phyloP scores from a whole-genome alignment of 2,797 vertebrate genomes.

The Poeciliopsis paucimaculata region DNA sequence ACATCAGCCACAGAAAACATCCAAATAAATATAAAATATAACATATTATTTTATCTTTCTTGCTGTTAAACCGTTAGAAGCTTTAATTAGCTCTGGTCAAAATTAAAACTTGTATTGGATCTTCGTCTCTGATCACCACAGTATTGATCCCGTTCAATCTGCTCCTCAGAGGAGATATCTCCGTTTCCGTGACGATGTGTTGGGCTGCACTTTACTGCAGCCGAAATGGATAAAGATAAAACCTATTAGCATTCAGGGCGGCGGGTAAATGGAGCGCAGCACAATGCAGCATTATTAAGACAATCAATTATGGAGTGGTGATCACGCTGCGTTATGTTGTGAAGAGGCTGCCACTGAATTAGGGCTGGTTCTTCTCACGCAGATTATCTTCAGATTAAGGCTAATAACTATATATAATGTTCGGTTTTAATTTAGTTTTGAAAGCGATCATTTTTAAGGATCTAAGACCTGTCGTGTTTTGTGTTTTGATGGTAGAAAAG shows the following conservation, averaged over 20 bases:
- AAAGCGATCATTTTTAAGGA: background rate
- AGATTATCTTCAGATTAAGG: background rate
- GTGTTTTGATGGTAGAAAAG: no score
- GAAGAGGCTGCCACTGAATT: constrained; percentile 15
- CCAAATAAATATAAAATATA: no score
- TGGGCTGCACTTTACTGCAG: constrained; percentile 42
- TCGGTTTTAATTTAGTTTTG: background rate
- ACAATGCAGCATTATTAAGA: constrained; percentile 68
- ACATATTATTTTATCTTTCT: no score
- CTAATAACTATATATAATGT: background rate
- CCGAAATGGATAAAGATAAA: constrained; percentile 41
- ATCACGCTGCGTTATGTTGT: constrained; percentile 35
- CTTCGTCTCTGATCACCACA: constrained; percentile 28
- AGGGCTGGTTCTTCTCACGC: background rate
- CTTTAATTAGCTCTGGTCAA: no score
- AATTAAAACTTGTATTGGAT: no score
- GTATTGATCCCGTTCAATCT: constrained; percentile 57
- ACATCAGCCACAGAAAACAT: no score
- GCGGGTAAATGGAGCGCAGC: constrained; percentile 42
- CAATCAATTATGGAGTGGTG: constrained; percentile 57
- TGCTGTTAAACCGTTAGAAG: no score
- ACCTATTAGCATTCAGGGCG: constrained; percentile 68
- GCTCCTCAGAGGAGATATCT: constrained; percentile 34
- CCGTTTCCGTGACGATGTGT: constrained; percentile 25
- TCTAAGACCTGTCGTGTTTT: background rate